These are phyloP conservation scores for Polyommatus icarus DNA, from an alignment of 2,888 invertebrate species.

Conservation along the genomic window DNA sequence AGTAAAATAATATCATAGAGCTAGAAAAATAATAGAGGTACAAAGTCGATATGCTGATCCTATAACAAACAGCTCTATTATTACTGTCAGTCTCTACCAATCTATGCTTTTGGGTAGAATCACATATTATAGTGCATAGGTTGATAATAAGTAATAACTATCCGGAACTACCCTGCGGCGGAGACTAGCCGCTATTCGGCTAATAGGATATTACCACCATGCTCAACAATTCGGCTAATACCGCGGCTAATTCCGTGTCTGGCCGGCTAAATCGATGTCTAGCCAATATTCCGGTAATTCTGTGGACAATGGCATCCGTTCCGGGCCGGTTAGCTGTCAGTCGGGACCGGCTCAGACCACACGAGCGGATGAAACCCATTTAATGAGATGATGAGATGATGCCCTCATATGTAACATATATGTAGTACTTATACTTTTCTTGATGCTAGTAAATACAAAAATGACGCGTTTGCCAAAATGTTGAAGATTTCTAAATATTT, in stretches of 20 bases:
- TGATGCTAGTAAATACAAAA: no score
- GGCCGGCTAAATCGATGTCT: neutral
- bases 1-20: no score
- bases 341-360: neutral
- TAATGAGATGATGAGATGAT: neutral
- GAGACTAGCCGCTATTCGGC: neutral
- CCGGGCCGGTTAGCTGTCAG: neutral
- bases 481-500: no score
- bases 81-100: neutral
- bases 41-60: no score
- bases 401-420: no score
- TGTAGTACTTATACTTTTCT: no score
- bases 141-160: no score
- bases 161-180: no score
- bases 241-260: conserved; percentile 7
- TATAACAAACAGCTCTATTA: no score
- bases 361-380: conserved; percentile 17
- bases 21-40: no score
- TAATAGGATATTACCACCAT: neutral
- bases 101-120: neutral
- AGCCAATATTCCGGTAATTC: conserved; percentile 12
- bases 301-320: neutral
- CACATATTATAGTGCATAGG: neutral
- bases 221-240: neutral
- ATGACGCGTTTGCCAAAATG: no score